phyloP scores from a whole-genome alignment of 2,888 invertebrate genomes.

The Amiota minor region DNA sequence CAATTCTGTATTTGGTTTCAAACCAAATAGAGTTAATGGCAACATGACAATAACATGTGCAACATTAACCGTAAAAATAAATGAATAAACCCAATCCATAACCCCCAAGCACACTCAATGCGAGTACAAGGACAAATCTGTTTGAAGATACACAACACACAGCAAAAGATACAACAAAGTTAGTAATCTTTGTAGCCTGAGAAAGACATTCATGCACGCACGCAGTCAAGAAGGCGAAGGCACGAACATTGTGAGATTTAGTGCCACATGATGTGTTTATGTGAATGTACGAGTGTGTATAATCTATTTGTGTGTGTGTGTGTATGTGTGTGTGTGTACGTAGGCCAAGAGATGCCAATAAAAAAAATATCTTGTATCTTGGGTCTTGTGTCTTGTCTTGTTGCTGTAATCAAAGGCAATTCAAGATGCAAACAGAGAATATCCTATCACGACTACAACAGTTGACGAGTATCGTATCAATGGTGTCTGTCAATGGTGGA shows the following conservation, averaged over 20 bases:
- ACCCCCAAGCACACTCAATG: slow-evolving; percentile 19
- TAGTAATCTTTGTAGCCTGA: slow-evolving; percentile 35
- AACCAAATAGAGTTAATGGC: slow-evolving; percentile 47
- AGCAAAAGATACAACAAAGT: slow-evolving; percentile 22
- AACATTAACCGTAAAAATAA: slow-evolving; percentile 48
- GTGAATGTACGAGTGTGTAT: slow-evolving; percentile 14
- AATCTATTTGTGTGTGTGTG: neutral
- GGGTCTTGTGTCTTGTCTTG: slow-evolving; percentile 31
- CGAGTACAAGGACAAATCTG: slow-evolving; percentile 27
- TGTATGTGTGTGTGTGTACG: slow-evolving; percentile 13
- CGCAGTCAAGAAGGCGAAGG: slow-evolving; percentile 32
- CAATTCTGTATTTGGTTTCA: no score
- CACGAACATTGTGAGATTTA: slow-evolving; percentile 26
- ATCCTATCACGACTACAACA: no score
- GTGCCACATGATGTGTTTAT: neutral
- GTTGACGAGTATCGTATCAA: no score
- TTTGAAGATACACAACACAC: slow-evolving; percentile 26
- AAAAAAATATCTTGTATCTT: no score
- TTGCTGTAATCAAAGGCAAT: slow-evolving; percentile 57
- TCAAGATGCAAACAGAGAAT: slow-evolving; percentile 35
- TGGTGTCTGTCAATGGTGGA: no score
- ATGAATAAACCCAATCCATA: no score
- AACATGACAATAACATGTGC: slow-evolving; percentile 63
- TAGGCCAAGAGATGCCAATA: no score
- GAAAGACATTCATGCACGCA: slow-evolving; percentile 53